These are phyloP conservation scores for Delichon dasypus DNA, from an alignment of 2,797 vertebrate genomes.

Conservation along the genomic window DNA sequence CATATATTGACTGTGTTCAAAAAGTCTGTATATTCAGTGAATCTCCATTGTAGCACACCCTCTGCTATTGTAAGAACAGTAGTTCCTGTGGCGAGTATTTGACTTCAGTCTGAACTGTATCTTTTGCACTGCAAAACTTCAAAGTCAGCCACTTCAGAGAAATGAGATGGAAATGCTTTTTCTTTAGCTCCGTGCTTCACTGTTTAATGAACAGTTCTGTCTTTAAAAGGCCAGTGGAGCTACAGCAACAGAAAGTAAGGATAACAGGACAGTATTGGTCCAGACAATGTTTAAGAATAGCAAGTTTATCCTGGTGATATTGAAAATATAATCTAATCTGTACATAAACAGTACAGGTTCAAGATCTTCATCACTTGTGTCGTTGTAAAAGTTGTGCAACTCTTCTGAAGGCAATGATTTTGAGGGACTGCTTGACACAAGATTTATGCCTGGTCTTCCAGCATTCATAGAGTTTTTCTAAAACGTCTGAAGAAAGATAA, in stretches of 20 bases:
- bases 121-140: constrained; percentile 58
- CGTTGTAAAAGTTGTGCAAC: neutral
- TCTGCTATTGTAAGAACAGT: constrained; percentile 57
- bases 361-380: neutral
- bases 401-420: neutral
- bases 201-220: constrained; percentile 34
- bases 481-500: neutral
- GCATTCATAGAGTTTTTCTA: neutral
- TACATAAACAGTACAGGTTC: neutral
- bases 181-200: constrained; percentile 53
- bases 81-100: constrained; percentile 63
- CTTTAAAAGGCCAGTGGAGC: constrained; percentile 15
- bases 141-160: constrained; percentile 59
- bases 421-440: neutral
- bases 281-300: neutral
- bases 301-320: neutral
- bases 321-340: neutral
- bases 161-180: constrained; percentile 44
- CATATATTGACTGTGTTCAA: constrained; percentile 41
- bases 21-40: constrained; percentile 56
- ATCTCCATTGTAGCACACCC: constrained; percentile 43
- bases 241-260: neutral
- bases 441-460: neutral
- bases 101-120: constrained; percentile 44
- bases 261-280: neutral